Evolutionary conservation across 2,888 invertebrate species (phyloP).

Genomic region (Hipparchia sbordonii): DNA sequence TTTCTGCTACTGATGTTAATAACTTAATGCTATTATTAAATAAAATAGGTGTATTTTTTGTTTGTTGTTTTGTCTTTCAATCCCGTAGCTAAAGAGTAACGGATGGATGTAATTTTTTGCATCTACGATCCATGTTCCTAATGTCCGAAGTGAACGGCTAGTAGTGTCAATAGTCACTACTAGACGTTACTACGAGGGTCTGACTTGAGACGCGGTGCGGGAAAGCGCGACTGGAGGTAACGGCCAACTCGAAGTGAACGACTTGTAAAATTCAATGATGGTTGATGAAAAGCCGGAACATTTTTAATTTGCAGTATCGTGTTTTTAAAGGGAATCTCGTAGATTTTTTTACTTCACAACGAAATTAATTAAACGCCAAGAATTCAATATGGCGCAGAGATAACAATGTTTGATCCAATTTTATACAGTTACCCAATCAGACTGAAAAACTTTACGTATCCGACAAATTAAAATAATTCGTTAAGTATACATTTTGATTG

Average conservation of each 20-base stretch:
- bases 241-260: too few relatives aligned
- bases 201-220: too few relatives aligned
- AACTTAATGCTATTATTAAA: too few relatives aligned
- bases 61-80: too few relatives aligned
- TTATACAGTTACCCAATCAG: conserved; percentile 35
- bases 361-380: conserved; percentile 75
- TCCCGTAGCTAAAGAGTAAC: too few relatives aligned
- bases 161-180: too few relatives aligned
- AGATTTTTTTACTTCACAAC: conserved; percentile 23
- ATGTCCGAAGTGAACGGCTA: too few relatives aligned
- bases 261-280: not conserved
- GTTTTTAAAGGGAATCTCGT: conserved; percentile 49
- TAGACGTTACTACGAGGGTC: too few relatives aligned
- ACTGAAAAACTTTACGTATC: conserved; percentile 32
- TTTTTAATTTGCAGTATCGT: not conserved
- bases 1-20: not conserved
- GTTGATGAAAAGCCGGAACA: not conserved
- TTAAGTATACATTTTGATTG: conserved; percentile 29
- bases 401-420: conserved; percentile 45
- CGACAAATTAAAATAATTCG: conserved; percentile 34
- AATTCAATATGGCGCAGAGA: conserved; percentile 65
- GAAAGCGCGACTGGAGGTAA: too few relatives aligned
- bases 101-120: not conserved
- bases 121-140: too few relatives aligned
- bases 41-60: too few relatives aligned